Conservation (phyloP, 2,888 invertebrate genomes). For the Noctua pronuba region DNA sequence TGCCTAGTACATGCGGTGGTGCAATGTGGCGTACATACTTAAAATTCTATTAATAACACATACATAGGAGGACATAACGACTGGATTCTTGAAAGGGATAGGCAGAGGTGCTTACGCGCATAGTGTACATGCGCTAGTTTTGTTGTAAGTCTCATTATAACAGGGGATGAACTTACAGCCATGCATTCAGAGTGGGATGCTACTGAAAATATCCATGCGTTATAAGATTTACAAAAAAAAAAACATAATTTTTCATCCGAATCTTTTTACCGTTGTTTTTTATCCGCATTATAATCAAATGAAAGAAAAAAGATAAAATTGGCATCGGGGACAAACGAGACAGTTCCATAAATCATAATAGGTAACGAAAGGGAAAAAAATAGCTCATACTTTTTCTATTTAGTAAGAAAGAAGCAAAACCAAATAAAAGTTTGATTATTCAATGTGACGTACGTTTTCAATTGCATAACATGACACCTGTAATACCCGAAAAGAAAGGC, state of each 20-base stretch:
- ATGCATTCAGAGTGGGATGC: no score
- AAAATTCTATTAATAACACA: slow-evolving; percentile 64
- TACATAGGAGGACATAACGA: slow-evolving; percentile 28
- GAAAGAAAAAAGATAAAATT: neutral
- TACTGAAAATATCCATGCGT: neutral
- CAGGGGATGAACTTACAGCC: neutral
- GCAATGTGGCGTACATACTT: slow-evolving; percentile 52
- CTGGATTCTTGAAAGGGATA: neutral
- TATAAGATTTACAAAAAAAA: neutral
- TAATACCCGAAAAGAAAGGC: no score
- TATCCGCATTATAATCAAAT: neutral
- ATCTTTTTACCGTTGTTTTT: no score
- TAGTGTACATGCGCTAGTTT: neutral
- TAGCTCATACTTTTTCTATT: neutral
- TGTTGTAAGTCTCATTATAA: neutral
- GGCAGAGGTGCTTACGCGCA: neutral
- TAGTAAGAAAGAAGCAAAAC: neutral
- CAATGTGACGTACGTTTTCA: no score
- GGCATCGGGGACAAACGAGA: neutral
- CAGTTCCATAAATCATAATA: neutral
- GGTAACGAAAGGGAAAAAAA: neutral
- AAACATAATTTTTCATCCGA: no score
- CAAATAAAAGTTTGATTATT: no score
- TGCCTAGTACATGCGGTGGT: slow-evolving; percentile 48
- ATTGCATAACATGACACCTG: neutral